A percentile compares a stretch with the other conserved stretches of the same genome.
Conservation (phyloP, 2,888 invertebrate species). For the Gandaritis pyraliata region DNA sequence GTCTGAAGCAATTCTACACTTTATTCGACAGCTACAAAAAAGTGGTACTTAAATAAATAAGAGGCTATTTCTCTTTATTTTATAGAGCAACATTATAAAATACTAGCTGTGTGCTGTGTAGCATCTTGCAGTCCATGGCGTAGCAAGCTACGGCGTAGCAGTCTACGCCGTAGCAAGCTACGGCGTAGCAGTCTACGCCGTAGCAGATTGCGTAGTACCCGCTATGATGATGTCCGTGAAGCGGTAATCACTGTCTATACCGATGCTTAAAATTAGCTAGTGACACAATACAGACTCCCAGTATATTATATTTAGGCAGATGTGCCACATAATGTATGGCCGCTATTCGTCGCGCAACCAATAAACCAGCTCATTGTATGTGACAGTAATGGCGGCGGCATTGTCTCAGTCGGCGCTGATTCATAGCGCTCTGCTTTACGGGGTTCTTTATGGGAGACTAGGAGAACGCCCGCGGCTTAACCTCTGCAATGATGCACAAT, state of each 20-base stretch:
- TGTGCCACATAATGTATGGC: too few species aligned
- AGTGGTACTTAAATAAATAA: too few species aligned
- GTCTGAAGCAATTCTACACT: too few species aligned
- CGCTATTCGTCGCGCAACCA: neutral
- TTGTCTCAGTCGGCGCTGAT: constrained; percentile 4
- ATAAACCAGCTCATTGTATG: constrained; percentile 11
- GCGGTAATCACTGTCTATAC: too few species aligned
- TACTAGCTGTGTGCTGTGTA: neutral
- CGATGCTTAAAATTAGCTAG: too few species aligned
- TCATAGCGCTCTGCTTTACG: constrained; percentile 1
- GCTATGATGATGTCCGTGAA: too few species aligned
- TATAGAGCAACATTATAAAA: neutral
- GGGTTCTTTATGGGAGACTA: constrained; percentile 1
- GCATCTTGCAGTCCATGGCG: neutral
- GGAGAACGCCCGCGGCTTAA: neutral
- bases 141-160: neutral
- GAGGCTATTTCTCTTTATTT: too few species aligned
- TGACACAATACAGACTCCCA: too few species aligned
- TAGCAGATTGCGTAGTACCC: neutral
- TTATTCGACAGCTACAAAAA: too few species aligned
- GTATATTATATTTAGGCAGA: too few species aligned
- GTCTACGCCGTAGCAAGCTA: neutral
- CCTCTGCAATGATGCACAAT: too few species aligned
- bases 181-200: neutral
- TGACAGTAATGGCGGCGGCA: constrained; percentile 10